A percentile compares a stretch with the other conserved stretches of the same genome.
These are phyloP conservation scores for Trochalopteron elliotii DNA, from an alignment of 2,113 vertebrate species.

Conservation along the genomic window DNA sequence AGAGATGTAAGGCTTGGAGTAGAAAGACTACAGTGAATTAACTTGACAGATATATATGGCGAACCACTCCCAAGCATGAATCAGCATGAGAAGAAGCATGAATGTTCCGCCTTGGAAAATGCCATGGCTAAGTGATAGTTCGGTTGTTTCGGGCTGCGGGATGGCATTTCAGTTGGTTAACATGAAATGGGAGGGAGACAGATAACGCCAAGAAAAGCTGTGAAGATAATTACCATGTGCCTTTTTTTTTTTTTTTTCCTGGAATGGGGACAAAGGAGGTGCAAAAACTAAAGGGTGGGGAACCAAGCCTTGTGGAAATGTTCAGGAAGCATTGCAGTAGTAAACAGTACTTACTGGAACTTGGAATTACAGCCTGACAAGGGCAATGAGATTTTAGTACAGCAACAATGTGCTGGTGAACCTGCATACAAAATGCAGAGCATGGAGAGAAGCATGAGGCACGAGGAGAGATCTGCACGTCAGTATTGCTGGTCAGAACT, in stretches of 20 bases:
- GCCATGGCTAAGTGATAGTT: background rate
- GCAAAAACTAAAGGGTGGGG: background rate
- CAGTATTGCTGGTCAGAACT: background rate
- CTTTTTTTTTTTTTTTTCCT: background rate
- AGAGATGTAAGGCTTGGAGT: background rate
- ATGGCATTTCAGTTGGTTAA: background rate
- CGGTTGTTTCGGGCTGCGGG: background rate
- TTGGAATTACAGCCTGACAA: background rate
- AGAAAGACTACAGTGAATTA: background rate
- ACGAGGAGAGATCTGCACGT: background rate
- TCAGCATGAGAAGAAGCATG: background rate
- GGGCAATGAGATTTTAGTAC: background rate
- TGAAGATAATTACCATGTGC: background rate
- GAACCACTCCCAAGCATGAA: slow-evolving; percentile 28
- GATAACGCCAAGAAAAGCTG: background rate
- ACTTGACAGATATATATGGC: background rate
- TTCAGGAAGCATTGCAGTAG: background rate
- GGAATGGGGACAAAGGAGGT: background rate
- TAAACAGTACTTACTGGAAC: background rate
- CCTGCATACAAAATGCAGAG: background rate
- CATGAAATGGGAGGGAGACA: background rate
- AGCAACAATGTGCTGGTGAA: background rate
- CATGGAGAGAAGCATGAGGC: background rate
- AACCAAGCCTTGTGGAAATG: background rate
- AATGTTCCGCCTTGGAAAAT: slow-evolving; percentile 9